These are phyloP conservation scores for Spheniscus humboldti DNA, from an alignment of 2,797 vertebrate genomes.

Conservation along the genomic window DNA sequence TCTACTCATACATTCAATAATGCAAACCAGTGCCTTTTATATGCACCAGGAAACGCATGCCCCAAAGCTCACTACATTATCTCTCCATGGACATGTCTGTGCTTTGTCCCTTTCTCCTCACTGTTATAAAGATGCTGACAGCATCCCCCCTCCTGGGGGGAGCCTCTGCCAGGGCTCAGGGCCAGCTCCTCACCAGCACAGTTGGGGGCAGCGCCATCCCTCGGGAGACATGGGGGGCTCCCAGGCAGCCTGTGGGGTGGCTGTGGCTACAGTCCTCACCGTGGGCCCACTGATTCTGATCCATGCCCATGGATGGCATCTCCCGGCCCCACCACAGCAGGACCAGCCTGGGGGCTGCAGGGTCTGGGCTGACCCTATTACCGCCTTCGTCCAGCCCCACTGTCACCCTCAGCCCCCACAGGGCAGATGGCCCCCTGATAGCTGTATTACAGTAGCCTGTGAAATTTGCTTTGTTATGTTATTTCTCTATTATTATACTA, in stretches of 20 bases:
- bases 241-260: rapidly evolving
- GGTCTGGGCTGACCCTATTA: background rate
- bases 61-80: rapidly evolving
- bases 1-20: background rate
- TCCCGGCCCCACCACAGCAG: background rate
- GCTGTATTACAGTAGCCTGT: background rate
- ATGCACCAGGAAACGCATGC: background rate
- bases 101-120: background rate
- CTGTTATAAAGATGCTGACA: background rate
- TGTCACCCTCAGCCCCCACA: rapidly evolving
- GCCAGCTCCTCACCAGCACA: background rate
- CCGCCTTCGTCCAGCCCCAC: background rate
- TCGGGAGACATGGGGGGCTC: rapidly evolving
- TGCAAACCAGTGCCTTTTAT: background rate
- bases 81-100: rapidly evolving
- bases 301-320: rapidly evolving
- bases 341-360: rapidly evolving
- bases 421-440: background rate
- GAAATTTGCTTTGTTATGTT: background rate
- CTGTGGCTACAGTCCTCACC: background rate
- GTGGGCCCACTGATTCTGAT: background rate
- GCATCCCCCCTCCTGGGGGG: rapidly evolving
- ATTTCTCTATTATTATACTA: background rate
- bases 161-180: background rate
- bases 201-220: background rate